Conservation (phyloP, 2,113 vertebrate genomes). For the Lophochroa leadbeateri region DNA sequence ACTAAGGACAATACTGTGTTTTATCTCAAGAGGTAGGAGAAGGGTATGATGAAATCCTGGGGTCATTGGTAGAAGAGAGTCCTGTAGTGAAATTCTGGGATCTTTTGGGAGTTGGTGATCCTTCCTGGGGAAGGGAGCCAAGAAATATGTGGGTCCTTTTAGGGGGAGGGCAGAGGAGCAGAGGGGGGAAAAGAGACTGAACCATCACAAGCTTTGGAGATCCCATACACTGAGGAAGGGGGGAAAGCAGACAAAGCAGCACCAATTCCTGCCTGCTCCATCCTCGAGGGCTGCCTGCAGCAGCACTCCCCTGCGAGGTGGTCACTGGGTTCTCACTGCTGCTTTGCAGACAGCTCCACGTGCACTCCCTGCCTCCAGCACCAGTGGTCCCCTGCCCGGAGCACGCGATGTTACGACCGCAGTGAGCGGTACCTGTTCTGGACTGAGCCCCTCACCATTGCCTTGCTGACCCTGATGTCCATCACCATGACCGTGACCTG, state of each 20-base stretch:
- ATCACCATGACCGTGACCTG: conserved; percentile 49
- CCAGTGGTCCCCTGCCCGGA: conserved; percentile 78
- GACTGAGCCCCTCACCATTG: conserved; percentile 52
- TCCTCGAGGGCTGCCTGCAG: not conserved
- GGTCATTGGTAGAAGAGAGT: not conserved
- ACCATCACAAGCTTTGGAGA: not conserved
- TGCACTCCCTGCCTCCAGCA: conserved; percentile 73
- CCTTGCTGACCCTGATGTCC: conserved; percentile 39
- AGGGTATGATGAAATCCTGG: not conserved
- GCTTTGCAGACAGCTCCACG: conserved; percentile 73
- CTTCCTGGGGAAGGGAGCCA: not conserved
- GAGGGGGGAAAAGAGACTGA: not conserved
- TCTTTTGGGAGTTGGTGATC: not conserved
- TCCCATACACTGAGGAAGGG: no score
- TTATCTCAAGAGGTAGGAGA: not conserved
- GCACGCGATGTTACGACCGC: conserved; percentile 73
- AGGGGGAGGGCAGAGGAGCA: not conserved
- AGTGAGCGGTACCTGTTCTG: conserved; percentile 73
- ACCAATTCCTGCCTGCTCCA: not conserved
- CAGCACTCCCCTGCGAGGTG: not conserved
- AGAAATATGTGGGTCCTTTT: not conserved
- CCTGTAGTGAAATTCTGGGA: not conserved
- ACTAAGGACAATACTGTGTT: rapidly evolving
- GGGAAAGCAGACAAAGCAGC: not conserved
- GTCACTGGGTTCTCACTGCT: not conserved